Conservation (phyloP, 2,113 vertebrate genomes). For the Rallus limicola region DNA sequence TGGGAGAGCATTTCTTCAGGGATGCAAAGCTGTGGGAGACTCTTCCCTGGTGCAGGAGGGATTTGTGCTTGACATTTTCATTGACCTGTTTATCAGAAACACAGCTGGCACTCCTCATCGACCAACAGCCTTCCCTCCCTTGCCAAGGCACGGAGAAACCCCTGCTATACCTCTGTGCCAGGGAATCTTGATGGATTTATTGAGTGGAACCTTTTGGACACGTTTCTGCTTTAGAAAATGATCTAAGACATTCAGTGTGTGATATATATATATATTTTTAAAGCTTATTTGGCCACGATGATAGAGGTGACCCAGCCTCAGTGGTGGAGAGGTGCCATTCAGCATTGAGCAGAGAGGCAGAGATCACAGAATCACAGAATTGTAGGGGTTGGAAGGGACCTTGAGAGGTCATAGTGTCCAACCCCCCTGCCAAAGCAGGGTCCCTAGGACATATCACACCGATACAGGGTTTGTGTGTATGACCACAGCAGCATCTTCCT, state of each 20-base stretch:
- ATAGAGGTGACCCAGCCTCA: background rate
- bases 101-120: background rate
- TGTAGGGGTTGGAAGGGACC: too few species aligned
- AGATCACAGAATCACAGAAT: too few species aligned
- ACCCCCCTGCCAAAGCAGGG: too few species aligned
- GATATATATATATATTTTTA: background rate
- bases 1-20: background rate
- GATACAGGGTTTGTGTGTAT: background rate
- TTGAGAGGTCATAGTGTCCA: too few species aligned
- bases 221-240: background rate
- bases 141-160: background rate
- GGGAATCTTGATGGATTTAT: background rate
- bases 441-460: too few species aligned
- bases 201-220: background rate
- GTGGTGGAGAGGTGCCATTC: background rate
- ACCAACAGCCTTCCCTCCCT: background rate
- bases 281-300: background rate
- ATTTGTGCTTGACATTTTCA: background rate
- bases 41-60: accelerated
- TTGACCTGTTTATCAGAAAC: background rate
- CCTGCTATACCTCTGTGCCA: background rate
- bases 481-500: background rate
- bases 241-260: background rate
- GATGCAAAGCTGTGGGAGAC: background rate
- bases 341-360: too few species aligned